Percentiles rank a stretch among this genome's conserved stretches.
Evolutionary conservation across 23 tunicate species (phyloP).

Genomic region (Botrylloides violaceus): DNA sequence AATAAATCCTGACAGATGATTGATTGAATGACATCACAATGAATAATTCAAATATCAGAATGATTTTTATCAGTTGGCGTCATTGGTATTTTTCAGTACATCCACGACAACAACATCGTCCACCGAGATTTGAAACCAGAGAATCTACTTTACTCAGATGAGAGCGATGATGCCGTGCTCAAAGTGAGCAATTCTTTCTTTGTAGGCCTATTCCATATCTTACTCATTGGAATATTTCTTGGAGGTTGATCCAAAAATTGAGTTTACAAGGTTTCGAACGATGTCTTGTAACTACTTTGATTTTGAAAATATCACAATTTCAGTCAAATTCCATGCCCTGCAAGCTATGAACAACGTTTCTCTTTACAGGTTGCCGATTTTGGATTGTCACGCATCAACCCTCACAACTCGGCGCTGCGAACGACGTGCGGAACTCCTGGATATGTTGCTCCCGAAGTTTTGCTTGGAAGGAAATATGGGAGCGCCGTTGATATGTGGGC

Average conservation of each 20-base stretch:
- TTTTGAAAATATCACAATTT: background rate
- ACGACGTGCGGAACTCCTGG: slow-evolving; percentile 91
- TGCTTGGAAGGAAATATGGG: slow-evolving; percentile 55
- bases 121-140: slow-evolving; percentile 92
- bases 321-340: background rate
- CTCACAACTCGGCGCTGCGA: slow-evolving; percentile 35
- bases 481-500: slow-evolving; percentile 81
- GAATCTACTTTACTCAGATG: slow-evolving; percentile 78
- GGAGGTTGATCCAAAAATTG: background rate
- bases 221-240: background rate
- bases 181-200: slow-evolving; percentile 30
- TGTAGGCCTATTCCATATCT: background rate
- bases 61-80: too few species aligned
- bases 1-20: too few species aligned
- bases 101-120: slow-evolving; percentile 72
- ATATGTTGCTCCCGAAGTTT: slow-evolving; percentile 84
- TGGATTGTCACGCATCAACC: slow-evolving; percentile 66
- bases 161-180: slow-evolving; percentile 37
- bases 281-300: background rate
- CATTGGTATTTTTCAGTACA: slow-evolving; percentile 65
- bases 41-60: too few species aligned
- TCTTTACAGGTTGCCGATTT: slow-evolving; percentile 89
- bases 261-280: background rate
- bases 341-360: background rate
- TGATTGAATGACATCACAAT: too few species aligned